Evolutionary conservation across 2,888 invertebrate genomes (phyloP).

Genomic region (Disparrhopalites patrizii): DNA sequence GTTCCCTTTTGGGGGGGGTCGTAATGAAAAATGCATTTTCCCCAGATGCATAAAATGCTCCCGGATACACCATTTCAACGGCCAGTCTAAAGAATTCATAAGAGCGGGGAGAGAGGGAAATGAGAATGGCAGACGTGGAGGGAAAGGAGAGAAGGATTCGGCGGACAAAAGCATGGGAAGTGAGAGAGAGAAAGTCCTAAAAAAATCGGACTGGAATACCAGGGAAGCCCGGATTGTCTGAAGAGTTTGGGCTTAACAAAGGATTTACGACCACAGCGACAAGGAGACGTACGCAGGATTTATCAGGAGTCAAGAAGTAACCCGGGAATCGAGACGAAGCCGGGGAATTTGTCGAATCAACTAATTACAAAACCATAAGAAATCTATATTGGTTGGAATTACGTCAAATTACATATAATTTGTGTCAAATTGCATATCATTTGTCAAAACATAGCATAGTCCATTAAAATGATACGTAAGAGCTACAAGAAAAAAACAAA

Average conservation of each 20-base stretch:
- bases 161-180: conserved; percentile 5
- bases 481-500: background rate
- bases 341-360: too few species aligned
- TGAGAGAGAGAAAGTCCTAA: background rate
- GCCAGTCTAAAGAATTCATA: conserved; percentile 22
- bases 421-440: too few species aligned
- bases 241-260: too few species aligned
- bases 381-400: too few species aligned
- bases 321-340: too few species aligned
- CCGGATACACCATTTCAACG: conserved; percentile 13
- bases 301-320: too few species aligned
- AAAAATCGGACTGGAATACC: too few species aligned
- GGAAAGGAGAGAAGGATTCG: background rate
- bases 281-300: too few species aligned
- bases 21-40: conserved; percentile 27
- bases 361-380: too few species aligned
- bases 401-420: too few species aligned
- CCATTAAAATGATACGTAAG: background rate
- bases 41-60: conserved; percentile 23
- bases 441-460: background rate
- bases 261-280: too few species aligned
- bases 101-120: background rate
- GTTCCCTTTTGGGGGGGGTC: background rate
- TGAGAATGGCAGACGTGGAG: background rate
- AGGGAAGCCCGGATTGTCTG: too few species aligned